Percentiles rank a stretch among this genome's conserved stretches.
Conservation (phyloP, 2,797 vertebrate species). For the Gallinago stenura region DNA sequence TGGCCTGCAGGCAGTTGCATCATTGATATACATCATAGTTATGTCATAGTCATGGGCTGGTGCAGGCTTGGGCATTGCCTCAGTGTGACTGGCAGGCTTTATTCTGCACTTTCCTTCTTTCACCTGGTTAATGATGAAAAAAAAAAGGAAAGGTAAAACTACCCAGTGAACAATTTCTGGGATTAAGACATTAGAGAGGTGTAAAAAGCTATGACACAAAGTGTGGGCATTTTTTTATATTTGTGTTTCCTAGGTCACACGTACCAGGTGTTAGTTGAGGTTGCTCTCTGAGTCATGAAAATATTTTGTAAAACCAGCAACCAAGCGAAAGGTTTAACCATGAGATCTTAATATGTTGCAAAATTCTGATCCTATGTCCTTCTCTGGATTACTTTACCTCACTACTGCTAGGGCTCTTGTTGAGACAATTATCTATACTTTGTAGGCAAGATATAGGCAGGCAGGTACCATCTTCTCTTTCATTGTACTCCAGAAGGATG, state of each 20-base stretch:
- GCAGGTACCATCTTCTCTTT: neutral
- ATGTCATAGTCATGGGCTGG: neutral
- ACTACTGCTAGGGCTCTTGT: neutral
- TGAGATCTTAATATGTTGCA: neutral
- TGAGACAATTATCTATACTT: neutral
- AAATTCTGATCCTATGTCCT: neutral
- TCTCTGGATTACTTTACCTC: neutral
- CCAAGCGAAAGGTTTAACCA: neutral
- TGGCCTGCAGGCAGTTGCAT: neutral
- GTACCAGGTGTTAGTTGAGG: neutral
- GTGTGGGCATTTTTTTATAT: too few relatives aligned
- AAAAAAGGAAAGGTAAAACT: neutral
- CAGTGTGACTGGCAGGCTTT: neutral
- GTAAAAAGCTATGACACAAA: neutral
- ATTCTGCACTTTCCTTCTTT: neutral
- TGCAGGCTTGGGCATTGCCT: neutral
- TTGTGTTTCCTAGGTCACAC: neutral
- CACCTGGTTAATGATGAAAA: neutral
- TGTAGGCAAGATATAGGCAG: neutral
- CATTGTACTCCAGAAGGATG: neutral
- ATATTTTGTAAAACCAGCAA: neutral
- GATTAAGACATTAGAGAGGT: neutral
- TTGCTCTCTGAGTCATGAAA: neutral
- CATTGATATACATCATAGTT: neutral
- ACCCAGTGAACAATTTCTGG: neutral